Conservation (phyloP, 2,797 vertebrate species). For the Acanthis flammea region DNA sequence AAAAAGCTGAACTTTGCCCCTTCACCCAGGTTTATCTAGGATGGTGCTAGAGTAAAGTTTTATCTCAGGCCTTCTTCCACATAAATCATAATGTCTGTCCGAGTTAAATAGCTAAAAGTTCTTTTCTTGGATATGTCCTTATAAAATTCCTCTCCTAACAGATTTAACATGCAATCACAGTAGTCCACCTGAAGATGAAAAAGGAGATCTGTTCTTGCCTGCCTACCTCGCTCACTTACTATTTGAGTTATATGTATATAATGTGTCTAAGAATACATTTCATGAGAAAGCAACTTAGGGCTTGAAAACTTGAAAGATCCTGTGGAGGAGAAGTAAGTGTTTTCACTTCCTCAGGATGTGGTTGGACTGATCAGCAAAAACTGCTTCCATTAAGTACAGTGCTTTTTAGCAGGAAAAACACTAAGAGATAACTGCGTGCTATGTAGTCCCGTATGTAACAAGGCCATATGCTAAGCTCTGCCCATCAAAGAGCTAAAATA, state of each 20-base stretch:
- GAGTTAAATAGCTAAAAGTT: not conserved
- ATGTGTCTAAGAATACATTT: not conserved
- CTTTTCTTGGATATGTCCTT: not conserved
- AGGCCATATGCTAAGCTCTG: not conserved
- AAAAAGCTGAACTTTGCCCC: not conserved
- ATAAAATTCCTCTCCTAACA: not conserved
- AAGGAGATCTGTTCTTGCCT: not conserved
- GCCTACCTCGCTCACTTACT: not conserved
- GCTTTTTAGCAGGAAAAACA: not conserved
- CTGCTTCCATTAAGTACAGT: not conserved
- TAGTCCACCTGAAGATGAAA: not conserved
- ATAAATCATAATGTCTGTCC: not conserved
- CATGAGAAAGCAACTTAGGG: not conserved
- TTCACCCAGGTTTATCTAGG: rapidly evolving
- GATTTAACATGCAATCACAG: not conserved
- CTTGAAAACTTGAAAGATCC: not conserved
- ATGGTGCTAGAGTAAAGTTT: not conserved
- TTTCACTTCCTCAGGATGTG: not conserved
- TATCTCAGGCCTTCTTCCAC: not conserved
- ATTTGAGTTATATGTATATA: not conserved
- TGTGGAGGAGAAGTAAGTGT: not conserved
- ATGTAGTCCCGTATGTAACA: not conserved
- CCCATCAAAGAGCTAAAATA: not conserved
- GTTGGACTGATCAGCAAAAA: not conserved
- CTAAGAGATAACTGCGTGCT: not conserved